Evolutionary conservation across 1,140 invertebrate genomes (phyloP), one percentile per base, ranked within the genome.

Genomic region (Gonatopus flavifemur): DNA sequence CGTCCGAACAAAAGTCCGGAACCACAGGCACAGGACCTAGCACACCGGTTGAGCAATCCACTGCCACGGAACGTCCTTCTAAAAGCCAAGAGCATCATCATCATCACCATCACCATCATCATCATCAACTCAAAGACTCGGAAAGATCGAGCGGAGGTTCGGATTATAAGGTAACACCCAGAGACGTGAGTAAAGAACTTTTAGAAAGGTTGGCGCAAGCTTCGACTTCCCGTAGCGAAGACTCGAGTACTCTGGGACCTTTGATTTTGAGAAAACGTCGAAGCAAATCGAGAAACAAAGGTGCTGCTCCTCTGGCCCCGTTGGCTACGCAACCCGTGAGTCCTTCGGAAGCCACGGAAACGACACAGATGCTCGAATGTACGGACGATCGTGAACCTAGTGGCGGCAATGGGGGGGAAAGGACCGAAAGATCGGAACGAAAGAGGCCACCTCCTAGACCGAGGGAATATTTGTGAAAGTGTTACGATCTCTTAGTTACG

Each of bases 251-350:
- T 49, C 76, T 88, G 43, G 86, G 86, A 12, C 83, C 84, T 24
- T 69, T 88, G 31, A 82, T 86, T 59, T 72, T 87, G 30, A 79
- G 83, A 31, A 88, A 88, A 64, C 77, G 86, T 56, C 78, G 86
- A 47, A 87, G 86, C 61, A 89, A 88, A 78, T 87, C 84, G 56
- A 76, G 86, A 31, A 80, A 80, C 37, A 84, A 84, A 66, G 80
- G 81, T 32, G 81, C 83, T 18, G 85, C 86, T 46, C 86, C 86
- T 28, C 77, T 83, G 31, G 83, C 83, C 18, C 82, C 83, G 4
- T 54, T 77, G 9, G 72, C 74, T 4, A 72, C 70, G 2, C 77
- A 78, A 35, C 74, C 78, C 0, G 64, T 77, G 8, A 77, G 75
- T 40, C 75, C 73, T 1, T 69, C 72, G 16, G 76, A 75, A 28